These are phyloP conservation scores for Cyrtorhinus lividipennis DNA, from an alignment of 1,140 invertebrate genomes.

Conservation along the genomic window DNA sequence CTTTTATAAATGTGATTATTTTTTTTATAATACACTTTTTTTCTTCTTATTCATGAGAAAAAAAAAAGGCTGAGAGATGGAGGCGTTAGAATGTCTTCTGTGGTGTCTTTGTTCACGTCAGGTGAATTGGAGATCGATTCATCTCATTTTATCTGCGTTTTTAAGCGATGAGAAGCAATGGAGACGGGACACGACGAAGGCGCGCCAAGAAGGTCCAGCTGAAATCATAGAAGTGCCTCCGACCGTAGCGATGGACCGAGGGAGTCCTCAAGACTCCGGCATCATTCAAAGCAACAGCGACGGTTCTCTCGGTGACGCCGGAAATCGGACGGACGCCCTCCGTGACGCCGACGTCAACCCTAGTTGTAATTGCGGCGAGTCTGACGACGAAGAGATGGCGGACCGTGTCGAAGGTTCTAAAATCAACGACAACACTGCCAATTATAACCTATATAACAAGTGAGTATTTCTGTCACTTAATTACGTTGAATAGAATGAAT, in stretches of 20 bases:
- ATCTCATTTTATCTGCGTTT: no score
- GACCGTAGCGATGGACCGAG: neutral
- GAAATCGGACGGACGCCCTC: neutral
- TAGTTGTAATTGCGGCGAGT: neutral
- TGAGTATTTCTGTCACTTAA: neutral
- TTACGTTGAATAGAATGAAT: neutral
- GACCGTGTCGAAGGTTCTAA: neutral
- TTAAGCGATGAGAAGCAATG: conserved; percentile 6
- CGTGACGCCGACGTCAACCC: no score
- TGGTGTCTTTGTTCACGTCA: no score
- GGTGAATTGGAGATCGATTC: no score
- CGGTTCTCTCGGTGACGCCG: conserved; percentile 1
- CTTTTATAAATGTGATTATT: no score
- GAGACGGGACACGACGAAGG: neutral
- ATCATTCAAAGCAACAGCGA: conserved; percentile 15
- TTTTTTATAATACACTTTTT: no score
- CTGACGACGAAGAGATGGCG: neutral
- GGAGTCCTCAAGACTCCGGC: conserved; percentile 9
- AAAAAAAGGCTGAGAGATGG: no score
- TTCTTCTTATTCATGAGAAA: no score
- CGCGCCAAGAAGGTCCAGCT: neutral
- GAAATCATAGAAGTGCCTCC: conserved; percentile 4
- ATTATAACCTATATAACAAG: neutral
- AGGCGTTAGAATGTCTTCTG: no score
- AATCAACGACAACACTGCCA: neutral